Base-by-base conservation (phyloP, 2,888 invertebrate genomes). In the Tetragonisca angustula region DNA sequence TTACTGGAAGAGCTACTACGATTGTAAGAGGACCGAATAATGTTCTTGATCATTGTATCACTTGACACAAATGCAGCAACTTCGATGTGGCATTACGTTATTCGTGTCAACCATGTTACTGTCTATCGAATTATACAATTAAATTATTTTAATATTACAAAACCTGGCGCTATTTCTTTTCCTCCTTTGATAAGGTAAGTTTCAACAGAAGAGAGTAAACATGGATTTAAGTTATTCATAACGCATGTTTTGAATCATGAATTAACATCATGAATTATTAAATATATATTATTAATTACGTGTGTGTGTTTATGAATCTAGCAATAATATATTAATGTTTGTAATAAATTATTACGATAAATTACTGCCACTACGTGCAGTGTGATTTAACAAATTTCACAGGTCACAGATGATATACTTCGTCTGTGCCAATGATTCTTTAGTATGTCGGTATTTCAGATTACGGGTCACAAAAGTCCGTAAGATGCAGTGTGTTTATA, bases 71-170 rank as follows among this genome's bases (percentile, higher is more conserved):
- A 68, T 82, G 74, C 76, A 68, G 73, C 77, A 82, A 86, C 71
- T 76, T 74, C 82, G 76, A 88, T 86, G 85, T 86, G 84, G 80
- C 84, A 84, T 86, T 87, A 80, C 56, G 67, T 87, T 79, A 81
- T 77, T 87, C 65, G 86, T 89, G 91, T 91, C 91, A 89, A 91
- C 90, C 90, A 87, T 92, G 91, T 92, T 92, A 91, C 90, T 91
- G 90, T 92, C 91, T 90, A 90, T 91, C 90, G 90, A 91, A 90
- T 80, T 92, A 88, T 90, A 88, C 83, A 91, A 93, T 92, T 92
- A 93, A 93, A 93, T 93, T 93, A 93, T 93, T 93, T 93, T 93
- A 93, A 91, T 93, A 93, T 92, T 87, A 92, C 76, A 67, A 75
- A 78, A 72, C 32, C 11, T 19, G 62, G n/a, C 71, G 15, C 13